Conservation (phyloP, 2,888 invertebrate species). For the Leptinotarsa juncta region DNA sequence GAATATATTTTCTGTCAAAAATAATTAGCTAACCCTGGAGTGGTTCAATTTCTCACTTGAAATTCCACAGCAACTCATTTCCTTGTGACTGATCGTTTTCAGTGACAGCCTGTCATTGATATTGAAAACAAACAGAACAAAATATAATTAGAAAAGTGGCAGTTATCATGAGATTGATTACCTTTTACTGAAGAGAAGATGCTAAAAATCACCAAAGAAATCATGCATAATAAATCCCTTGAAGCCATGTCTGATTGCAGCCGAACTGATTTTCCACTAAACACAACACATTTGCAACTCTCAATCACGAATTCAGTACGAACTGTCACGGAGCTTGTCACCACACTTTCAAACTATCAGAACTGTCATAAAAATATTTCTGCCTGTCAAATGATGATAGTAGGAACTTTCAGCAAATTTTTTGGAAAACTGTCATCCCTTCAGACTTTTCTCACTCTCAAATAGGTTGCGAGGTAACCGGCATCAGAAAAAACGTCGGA, state of each 20-base stretch:
- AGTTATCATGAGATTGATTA: not conserved
- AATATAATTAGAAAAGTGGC: not conserved
- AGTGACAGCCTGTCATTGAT: not conserved
- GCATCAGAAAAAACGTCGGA: not conserved
- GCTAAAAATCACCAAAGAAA: constrained; percentile 25
- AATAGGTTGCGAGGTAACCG: not conserved
- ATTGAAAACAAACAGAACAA: not conserved
- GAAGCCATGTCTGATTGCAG: constrained; percentile 27
- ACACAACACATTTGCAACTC: constrained; percentile 34
- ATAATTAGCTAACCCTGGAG: not conserved
- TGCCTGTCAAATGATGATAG: not conserved
- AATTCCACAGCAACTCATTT: not conserved
- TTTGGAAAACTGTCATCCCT: not conserved
- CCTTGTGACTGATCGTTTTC: not conserved
- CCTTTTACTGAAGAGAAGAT: constrained; percentile 32
- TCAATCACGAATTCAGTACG: constrained; percentile 18
- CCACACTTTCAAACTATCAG: constrained; percentile 27
- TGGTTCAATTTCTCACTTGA: not conserved
- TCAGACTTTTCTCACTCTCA: not conserved
- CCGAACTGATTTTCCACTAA: constrained; percentile 26
- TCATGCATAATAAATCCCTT: constrained; percentile 31
- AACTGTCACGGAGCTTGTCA: constrained; percentile 15
- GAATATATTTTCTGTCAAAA: not conserved
- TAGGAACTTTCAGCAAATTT: not conserved
- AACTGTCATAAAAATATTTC: constrained; percentile 13